Evolutionary conservation across 2,113 vertebrate species (phyloP).

Genomic region (Lamprotornis superbus): DNA sequence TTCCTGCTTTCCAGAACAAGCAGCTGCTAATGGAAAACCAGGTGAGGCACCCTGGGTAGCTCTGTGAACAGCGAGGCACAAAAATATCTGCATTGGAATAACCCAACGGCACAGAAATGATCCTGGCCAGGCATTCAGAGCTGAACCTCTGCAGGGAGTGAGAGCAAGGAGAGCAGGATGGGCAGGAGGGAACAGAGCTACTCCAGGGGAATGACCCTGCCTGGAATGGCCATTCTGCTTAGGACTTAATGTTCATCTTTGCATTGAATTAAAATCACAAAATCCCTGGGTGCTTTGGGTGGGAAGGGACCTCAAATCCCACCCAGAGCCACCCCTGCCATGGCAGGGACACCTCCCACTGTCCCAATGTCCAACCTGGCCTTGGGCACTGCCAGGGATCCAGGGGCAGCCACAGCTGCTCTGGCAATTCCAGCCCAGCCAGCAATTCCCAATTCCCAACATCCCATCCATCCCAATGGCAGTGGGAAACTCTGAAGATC

Average conservation of each 20-base stretch:
- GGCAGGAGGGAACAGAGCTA: rapidly evolving
- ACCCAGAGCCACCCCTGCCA: neutral
- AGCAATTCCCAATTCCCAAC: neutral
- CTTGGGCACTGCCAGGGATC: neutral
- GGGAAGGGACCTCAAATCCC: rapidly evolving
- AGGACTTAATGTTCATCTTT: neutral
- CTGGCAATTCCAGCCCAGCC: neutral
- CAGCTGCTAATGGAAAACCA: neutral
- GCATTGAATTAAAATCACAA: neutral
- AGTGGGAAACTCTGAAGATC: neutral
- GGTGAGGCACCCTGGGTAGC: neutral
- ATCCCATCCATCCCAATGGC: neutral
- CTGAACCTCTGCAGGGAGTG: neutral
- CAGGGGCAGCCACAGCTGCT: neutral
- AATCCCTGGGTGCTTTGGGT: neutral
- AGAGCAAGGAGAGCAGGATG: neutral
- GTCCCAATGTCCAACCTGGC: neutral
- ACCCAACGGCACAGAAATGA: neutral
- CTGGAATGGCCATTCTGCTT: rapidly evolving
- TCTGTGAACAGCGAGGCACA: neutral
- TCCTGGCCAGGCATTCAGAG: rapidly evolving
- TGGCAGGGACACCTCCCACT: neutral
- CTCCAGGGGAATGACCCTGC: too few relatives aligned
- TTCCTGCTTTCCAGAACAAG: neutral
- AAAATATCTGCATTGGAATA: neutral